Base-by-base conservation (phyloP, 2,888 invertebrate genomes). In the Oscheius sp. region DNA sequence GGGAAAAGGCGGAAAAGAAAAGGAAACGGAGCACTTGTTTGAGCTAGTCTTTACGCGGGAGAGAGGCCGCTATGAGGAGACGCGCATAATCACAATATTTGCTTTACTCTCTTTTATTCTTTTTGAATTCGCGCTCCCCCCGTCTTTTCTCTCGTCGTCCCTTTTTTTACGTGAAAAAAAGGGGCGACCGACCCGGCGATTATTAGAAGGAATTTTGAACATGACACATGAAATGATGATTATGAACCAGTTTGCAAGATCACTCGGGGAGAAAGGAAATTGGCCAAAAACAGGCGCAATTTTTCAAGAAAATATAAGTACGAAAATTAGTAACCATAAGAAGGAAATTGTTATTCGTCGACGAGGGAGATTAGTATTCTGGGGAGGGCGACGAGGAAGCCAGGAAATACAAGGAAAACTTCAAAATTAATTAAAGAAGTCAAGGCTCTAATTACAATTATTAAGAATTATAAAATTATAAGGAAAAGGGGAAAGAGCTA, bases 51-150 rank as follows among this genome's bases (percentile, higher is more conserved):
- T 66, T 66, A 66, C 66, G 66, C 49, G 49, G 29, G 21, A 35
- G 49, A 25, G 66, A 49, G 7, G 52, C 18, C 63, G 63, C 63
- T 63, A 63, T 63, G 63, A 63, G 63, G 52, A 66, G 66, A 66
- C 66, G 66, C 66, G 66, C 66, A 66, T 66, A 66, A 66, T 66
- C 66, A 66, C 66, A 66, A 66, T 66, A 66, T 66, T 66, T 66
- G 66, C 66, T 29, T 35, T 66, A 49, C 52, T 52, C 66, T 66
- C 66, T 49, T 66, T 66, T 66, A 49, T 66, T 52, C 52, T 66
- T 66, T 66, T 63, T 63, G 63, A 63, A 63, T 63, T 63, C 63
- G 25, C 45, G 63, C 58, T 49, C 49, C 21, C 49, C 2, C 49
- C n/a, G 49, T 2, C 21, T 13, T 49, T 13, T 49, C 49, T 2